Evolutionary conservation across 2,888 invertebrate species (phyloP).

Genomic region (Trachelus iudaicus): DNA sequence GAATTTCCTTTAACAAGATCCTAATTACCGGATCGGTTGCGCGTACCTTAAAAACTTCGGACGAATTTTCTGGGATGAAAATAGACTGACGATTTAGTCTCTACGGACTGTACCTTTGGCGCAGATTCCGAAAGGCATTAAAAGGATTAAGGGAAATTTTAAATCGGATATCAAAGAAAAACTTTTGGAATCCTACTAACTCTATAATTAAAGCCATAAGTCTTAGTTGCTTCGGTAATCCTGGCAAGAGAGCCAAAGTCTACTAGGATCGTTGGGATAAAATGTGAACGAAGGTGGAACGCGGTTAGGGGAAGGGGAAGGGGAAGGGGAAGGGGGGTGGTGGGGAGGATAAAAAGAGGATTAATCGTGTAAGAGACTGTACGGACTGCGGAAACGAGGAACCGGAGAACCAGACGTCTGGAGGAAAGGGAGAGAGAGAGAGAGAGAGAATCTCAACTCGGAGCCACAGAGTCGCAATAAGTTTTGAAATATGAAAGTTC

Average conservation of each 20-base stretch:
- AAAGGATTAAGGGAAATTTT: not conserved
- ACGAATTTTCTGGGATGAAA: no score
- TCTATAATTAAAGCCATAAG: no score
- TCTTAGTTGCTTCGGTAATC: no score
- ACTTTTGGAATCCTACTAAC: no score
- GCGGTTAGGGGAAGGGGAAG: not conserved
- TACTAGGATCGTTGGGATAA: slow-evolving; percentile 9
- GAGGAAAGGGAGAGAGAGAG: slow-evolving; percentile 3
- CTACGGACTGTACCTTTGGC: no score
- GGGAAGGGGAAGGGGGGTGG: no score
- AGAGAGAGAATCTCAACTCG: not conserved
- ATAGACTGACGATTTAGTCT: no score
- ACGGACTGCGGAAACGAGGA: slow-evolving; percentile 2
- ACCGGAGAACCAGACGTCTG: not conserved
- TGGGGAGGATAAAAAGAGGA: slow-evolving; percentile 6
- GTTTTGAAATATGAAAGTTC: not conserved
- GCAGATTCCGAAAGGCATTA: not conserved
- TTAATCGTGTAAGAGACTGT: no score
- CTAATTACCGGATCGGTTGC: no score
- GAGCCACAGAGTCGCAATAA: not conserved
- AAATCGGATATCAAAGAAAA: not conserved
- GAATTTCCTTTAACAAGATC: no score
- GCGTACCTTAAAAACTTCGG: no score
- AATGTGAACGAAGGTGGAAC: not conserved
- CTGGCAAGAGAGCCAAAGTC: slow-evolving; percentile 7